Percentiles rank a stretch among this genome's conserved stretches.
Evolutionary conservation across 1,140 invertebrate species (phyloP).

Genomic region (Aphaenogaster rudis): DNA sequence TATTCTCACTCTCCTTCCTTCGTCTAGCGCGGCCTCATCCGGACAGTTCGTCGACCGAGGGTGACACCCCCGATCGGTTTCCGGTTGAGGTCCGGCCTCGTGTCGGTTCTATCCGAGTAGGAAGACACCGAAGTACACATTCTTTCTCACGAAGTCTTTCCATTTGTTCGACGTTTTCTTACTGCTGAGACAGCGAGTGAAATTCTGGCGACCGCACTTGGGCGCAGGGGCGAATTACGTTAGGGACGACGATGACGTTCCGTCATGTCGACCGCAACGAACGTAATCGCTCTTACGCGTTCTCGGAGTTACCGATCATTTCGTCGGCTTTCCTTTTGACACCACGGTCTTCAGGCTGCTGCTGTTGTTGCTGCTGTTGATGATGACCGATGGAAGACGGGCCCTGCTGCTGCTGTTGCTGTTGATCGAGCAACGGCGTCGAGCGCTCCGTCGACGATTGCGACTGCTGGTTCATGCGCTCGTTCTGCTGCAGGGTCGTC

Average conservation of each 20-base stretch:
- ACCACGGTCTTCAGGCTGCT: constrained; percentile 81
- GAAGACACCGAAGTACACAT: neutral
- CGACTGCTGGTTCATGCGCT: constrained; percentile 71
- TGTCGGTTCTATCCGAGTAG: constrained; percentile 23
- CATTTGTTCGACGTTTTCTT: constrained; percentile 51
- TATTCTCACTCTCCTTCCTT: constrained; percentile 42
- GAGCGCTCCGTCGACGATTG: constrained; percentile 65
- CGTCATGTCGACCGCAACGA: constrained; percentile 26
- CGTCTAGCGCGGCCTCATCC: constrained; percentile 19
- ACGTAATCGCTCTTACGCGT: constrained; percentile 73
- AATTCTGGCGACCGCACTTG: constrained; percentile 84
- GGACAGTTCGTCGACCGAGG: constrained; percentile 19
- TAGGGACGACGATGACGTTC: constrained; percentile 44
- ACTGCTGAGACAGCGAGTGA: constrained; percentile 86
- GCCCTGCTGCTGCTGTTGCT: constrained; percentile 77
- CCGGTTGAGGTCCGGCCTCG: constrained; percentile 31
- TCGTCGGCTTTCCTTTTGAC: constrained; percentile 85
- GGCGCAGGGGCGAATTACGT: constrained; percentile 73
- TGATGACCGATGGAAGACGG: constrained; percentile 78
- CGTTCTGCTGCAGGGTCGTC: constrained; percentile 71
- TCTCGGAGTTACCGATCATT: constrained; percentile 81
- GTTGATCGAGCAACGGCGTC: constrained; percentile 70
- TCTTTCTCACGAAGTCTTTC: neutral
- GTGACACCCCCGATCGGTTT: constrained; percentile 1
- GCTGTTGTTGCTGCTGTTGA: constrained; percentile 73